Evolutionary conservation across 2,888 invertebrate genomes (phyloP).

Genomic region (Cremastinae sp.): DNA sequence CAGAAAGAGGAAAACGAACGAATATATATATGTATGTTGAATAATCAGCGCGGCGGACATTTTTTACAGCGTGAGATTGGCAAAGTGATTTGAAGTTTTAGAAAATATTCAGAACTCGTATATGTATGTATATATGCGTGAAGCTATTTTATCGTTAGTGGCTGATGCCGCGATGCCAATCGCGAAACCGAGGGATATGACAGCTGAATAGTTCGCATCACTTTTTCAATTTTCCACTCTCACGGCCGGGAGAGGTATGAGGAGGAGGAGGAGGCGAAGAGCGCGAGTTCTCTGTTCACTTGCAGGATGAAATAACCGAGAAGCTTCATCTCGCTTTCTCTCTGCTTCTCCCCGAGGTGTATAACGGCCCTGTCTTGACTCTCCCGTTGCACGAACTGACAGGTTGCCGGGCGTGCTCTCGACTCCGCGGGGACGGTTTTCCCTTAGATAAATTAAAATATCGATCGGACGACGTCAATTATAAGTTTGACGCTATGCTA

Average conservation of each 20-base stretch:
- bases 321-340: not conserved
- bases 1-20: not conserved
- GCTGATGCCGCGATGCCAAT: constrained; percentile 43
- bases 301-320: constrained; percentile 42
- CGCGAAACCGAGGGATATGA: constrained; percentile 65
- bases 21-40: no score
- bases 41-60: no score
- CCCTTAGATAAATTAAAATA: constrained; percentile 79
- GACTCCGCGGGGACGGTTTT: constrained; percentile 64
- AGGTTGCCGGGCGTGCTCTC: constrained; percentile 68
- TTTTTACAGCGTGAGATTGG: constrained; percentile 4
- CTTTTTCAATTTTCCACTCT: constrained; percentile 78
- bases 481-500: constrained; percentile 76
- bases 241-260: constrained; percentile 43
- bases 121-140: constrained; percentile 15
- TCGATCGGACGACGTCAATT: constrained; percentile 78
- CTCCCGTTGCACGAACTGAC: constrained; percentile 74
- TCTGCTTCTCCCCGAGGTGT: constrained; percentile 14
- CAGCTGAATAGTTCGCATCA: constrained; percentile 77
- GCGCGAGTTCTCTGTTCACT: constrained; percentile 40
- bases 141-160: constrained; percentile 20
- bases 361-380: constrained; percentile 75
- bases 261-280: constrained; percentile 27
- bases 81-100: not conserved
- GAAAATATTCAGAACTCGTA: not conserved